Conservation (phyloP, 2,797 vertebrate species). For the Amblyopsis hoosieri region DNA sequence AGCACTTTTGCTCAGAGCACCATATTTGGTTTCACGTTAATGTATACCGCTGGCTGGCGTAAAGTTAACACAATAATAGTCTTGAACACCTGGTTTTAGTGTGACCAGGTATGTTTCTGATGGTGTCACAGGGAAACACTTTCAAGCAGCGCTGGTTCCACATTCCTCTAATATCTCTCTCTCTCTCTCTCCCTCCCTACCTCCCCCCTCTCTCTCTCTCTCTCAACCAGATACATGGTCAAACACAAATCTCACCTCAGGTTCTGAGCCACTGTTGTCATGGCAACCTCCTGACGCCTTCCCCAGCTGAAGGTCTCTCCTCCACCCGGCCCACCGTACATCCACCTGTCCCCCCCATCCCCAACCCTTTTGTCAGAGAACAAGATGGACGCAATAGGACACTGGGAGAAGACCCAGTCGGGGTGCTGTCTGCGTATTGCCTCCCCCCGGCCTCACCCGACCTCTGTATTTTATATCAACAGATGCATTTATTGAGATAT, state of each 20-base stretch:
- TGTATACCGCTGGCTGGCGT: no score
- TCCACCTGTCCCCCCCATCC: constrained; percentile 35
- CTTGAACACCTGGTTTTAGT: no score
- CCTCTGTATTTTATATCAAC: constrained; percentile 8
- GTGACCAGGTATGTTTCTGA: no score
- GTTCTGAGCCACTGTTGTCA: constrained; percentile 83
- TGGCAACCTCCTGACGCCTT: constrained; percentile 5
- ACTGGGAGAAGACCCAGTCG: background rate
- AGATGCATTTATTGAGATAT: background rate
- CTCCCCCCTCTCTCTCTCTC: background rate
- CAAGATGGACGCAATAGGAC: background rate
- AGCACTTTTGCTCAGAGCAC: no score
- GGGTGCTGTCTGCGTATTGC: background rate
- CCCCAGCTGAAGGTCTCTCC: constrained; percentile 38
- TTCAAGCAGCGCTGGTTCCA: background rate
- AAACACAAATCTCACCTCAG: constrained; percentile 98
- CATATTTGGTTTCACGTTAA: no score
- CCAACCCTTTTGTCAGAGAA: constrained; percentile 11
- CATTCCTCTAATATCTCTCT: background rate
- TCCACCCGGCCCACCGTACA: constrained; percentile 53
- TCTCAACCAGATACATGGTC: constrained; percentile 90
- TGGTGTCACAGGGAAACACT: no score
- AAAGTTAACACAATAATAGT: no score
- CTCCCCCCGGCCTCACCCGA: constrained; percentile 11
- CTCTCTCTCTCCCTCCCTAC: background rate